phyloP scores from a whole-genome alignment of 2,888 invertebrate genomes.

The Rotaria magnacalcarata region DNA sequence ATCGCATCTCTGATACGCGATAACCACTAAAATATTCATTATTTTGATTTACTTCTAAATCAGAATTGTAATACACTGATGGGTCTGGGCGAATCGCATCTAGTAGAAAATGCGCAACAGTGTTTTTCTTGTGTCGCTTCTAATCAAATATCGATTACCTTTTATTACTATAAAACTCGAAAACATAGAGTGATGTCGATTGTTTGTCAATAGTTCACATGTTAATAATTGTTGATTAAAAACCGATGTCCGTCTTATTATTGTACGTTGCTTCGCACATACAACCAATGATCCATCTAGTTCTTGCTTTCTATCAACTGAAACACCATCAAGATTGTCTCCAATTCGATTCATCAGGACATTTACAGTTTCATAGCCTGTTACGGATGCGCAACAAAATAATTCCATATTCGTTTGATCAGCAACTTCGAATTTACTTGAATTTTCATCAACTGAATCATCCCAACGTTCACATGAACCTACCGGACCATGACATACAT shows the following conservation, averaged over 20 bases:
- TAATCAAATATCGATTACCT: neutral
- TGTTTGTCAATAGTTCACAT: neutral
- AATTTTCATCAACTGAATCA: neutral
- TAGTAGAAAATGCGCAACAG: neutral
- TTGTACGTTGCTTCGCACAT: constrained; percentile 13
- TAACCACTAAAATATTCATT: neutral
- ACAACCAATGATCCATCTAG: neutral
- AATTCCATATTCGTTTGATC: neutral
- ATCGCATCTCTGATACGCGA: neutral
- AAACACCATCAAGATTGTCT: neutral
- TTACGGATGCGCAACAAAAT: constrained; percentile 21
- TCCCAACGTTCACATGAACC: neutral
- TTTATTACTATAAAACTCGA: neutral
- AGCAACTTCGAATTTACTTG: constrained; percentile 13
- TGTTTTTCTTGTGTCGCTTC: too few relatives aligned
- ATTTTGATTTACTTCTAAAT: neutral
- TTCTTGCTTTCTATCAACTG: neutral
- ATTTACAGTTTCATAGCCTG: constrained; percentile 13
- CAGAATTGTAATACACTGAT: neutral
- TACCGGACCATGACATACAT: neutral
- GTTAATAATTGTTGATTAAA: neutral
- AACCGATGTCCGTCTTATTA: neutral
- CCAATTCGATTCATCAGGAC: neutral
- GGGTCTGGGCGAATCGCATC: neutral
- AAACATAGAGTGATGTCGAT: neutral